Percentiles rank a stretch among this genome's conserved stretches.
phyloP scores from a whole-genome alignment of 2,888 invertebrate genomes.

The Eurois occulta region DNA sequence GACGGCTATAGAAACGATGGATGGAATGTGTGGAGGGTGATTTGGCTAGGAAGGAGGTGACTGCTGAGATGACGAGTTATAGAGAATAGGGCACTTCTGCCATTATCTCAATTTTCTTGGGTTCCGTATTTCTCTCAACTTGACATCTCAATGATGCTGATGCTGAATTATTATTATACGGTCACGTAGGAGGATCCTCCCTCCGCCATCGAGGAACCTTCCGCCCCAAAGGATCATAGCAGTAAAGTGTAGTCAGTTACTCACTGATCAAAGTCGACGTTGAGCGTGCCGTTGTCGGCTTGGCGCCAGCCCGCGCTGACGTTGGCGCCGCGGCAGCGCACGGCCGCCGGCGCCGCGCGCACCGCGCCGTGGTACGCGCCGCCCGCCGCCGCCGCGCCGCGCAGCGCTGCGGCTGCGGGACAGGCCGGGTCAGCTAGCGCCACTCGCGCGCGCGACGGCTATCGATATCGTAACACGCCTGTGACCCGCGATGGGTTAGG shows the following conservation, averaged over 20 bases:
- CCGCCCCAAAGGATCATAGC: neutral
- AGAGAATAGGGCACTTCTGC: neutral
- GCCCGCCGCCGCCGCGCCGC: neutral
- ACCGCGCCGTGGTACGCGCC: neutral
- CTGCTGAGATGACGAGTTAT: neutral
- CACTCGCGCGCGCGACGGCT: too few species aligned
- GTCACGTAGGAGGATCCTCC: neutral
- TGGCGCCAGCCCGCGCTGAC: neutral
- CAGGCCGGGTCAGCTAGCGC: neutral
- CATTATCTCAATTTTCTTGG: too few species aligned
- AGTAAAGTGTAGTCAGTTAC: neutral
- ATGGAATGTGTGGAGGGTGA: neutral
- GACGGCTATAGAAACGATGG: neutral
- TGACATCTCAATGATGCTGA: neutral
- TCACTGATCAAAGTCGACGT: conserved; percentile 24
- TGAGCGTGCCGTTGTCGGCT: neutral
- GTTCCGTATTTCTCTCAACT: neutral
- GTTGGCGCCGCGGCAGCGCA: conserved; percentile 12
- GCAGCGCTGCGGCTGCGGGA: neutral
- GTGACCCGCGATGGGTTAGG: too few species aligned
- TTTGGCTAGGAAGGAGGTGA: neutral
- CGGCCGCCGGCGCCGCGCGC: neutral
- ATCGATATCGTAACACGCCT: too few species aligned
- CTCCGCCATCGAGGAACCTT: neutral
- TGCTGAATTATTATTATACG: neutral